Evolutionary conservation across 2,888 invertebrate genomes (phyloP).

Genomic region (Nomada hirtipes): DNA sequence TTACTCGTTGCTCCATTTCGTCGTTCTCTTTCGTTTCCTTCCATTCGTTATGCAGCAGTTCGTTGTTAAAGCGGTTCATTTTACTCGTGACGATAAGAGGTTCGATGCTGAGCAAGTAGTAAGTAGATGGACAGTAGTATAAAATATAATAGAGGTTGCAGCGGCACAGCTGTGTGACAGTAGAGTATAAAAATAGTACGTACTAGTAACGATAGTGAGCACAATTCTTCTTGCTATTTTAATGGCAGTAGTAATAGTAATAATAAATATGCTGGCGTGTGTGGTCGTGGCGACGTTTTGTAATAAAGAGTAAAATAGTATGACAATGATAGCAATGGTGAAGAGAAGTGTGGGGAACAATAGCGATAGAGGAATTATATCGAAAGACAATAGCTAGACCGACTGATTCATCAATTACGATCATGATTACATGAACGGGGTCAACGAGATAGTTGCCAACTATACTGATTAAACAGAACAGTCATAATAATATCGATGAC

Average conservation of each 20-base stretch:
- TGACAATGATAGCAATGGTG: neutral
- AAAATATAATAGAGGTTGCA: conserved; percentile 61
- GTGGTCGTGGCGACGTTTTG: conserved; percentile 43
- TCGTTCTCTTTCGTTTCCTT: neutral
- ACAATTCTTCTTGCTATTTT: conserved; percentile 23
- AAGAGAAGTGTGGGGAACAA: conserved; percentile 4
- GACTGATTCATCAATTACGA: conserved; percentile 18
- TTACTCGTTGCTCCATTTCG: neutral
- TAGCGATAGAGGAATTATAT: neutral
- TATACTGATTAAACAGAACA: conserved; percentile 22
- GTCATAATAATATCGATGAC: conserved; percentile 44
- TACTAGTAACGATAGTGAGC: conserved; percentile 45
- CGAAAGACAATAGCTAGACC: neutral
- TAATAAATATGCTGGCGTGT: conserved; percentile 55
- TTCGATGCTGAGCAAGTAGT: conserved; percentile 33
- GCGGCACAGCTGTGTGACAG: conserved; percentile 71
- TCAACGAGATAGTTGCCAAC: conserved; percentile 14
- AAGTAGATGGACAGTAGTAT: conserved; percentile 28
- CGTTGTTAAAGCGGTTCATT: too few relatives aligned
- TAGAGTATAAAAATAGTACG: conserved; percentile 31
- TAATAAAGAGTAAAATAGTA: conserved; percentile 39
- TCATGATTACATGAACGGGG: neutral
- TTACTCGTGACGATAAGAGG: conserved; percentile 31
- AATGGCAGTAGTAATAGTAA: conserved; percentile 21
- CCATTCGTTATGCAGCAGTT: neutral